Evolutionary conservation across 2,888 invertebrate genomes (phyloP), one percentile per base, ranked within the genome.

Genomic region (Heliconius ethilla): DNA sequence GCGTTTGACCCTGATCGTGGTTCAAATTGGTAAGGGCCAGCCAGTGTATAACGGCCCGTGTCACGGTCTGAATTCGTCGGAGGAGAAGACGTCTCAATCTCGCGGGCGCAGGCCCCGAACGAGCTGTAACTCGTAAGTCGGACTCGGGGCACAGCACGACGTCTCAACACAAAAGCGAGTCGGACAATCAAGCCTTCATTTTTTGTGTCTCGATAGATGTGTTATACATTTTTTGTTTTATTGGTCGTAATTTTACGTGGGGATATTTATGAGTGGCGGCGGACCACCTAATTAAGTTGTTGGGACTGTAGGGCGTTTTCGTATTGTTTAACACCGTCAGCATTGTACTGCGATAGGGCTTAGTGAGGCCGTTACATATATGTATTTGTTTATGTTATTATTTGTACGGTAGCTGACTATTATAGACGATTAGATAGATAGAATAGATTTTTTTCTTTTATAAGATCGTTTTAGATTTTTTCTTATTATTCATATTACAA

Each of bases 231-330:
- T 93, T 94, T 94, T 92, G 89, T 92, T 93, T 93, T 93, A 94
- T 93, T 90, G 91, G 91, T 91, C 93, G 92, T 94, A 92, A 94
- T 94, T 94, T 94, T 89, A 93, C 93, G 90, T 93, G 86, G 89
- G 90, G 88, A 92, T 94, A 93, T 94, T 94, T 94, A 94, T 92
- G 92, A 91, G 89, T 92, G 90, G 90, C 92, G 91, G 88, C 89
- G 89, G 93, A 90, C 90, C 92, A 90, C 90, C 92, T 94, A 94
- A 94, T 94, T 94, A 94, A 94, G 94, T 93, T 94, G 94, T 94
- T 94, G 93, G 91, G 89, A 91, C 90, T 90, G 86, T 83, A 87
- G 86, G 87, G 87, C 88, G 88, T 88, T 78, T 59, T 89, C 87
- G 89, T 88, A 91, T 94, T 93, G 93, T 94, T 93, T 90, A 90